Conservation (phyloP, 2,888 invertebrate genomes). For the Lamellibrachia satsuma region DNA sequence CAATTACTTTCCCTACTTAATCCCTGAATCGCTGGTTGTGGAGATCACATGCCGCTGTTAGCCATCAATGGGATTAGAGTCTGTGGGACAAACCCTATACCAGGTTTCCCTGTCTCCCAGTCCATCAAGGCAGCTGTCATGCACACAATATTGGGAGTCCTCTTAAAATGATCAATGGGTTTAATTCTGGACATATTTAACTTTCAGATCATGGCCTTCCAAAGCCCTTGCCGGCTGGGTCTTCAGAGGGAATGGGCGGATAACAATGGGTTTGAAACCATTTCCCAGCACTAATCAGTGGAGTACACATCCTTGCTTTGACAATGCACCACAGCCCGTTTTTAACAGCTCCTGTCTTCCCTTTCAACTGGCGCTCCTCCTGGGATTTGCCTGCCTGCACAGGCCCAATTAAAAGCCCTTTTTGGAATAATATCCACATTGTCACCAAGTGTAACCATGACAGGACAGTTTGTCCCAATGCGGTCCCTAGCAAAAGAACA, state of each 20-base stretch:
- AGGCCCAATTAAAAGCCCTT: background rate
- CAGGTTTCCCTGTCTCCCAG: background rate
- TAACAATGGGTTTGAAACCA: background rate
- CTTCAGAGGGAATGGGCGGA: background rate
- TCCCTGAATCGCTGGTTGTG: background rate
- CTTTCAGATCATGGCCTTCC: background rate
- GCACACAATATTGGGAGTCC: background rate
- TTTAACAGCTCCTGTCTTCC: background rate
- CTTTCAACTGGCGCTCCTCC: background rate
- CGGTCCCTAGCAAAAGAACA: background rate
- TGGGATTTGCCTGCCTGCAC: background rate
- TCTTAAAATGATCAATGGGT: background rate
- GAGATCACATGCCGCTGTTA: background rate
- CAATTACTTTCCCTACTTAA: conserved; percentile 5
- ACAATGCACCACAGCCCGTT: background rate
- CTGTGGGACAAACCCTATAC: background rate
- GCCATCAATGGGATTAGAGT: background rate
- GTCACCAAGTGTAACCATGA: background rate
- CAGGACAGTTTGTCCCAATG: background rate
- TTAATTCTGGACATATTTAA: background rate
- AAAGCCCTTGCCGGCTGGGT: background rate
- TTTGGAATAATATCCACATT: background rate
- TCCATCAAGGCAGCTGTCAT: background rate
- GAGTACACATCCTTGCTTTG: background rate
- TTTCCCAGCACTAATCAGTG: background rate